Evolutionary conservation across 1,140 invertebrate species (phyloP).

Genomic region (Aphis craccivora): DNA sequence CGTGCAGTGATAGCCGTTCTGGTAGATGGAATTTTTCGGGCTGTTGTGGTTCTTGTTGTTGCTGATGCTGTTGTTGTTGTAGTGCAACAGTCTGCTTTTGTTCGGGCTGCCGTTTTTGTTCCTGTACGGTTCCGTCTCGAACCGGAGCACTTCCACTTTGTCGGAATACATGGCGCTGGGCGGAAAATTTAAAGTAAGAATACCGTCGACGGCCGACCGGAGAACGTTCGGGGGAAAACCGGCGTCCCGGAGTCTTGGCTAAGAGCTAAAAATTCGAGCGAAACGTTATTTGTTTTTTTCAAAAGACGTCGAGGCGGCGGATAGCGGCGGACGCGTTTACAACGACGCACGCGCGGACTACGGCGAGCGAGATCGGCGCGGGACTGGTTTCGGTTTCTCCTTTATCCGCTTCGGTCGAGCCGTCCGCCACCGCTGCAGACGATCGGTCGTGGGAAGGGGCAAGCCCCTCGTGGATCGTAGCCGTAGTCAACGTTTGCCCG

Average conservation of each 20-base stretch:
- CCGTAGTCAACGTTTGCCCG: background rate
- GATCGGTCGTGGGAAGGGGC: background rate
- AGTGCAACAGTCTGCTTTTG: background rate
- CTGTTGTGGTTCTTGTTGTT: slow-evolving; percentile 35
- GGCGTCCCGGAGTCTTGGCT: background rate
- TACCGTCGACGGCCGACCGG: background rate
- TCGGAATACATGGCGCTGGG: slow-evolving; percentile 30
- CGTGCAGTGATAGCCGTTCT: slow-evolving; percentile 48
- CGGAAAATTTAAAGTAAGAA: background rate
- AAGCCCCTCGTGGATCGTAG: background rate
- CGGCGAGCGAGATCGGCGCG: background rate
- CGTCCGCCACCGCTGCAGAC: background rate
- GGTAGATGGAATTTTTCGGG: background rate
- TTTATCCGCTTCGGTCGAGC: too few relatives aligned
- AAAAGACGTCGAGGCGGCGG: background rate
- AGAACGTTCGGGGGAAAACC: background rate
- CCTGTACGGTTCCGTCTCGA: slow-evolving; percentile 50
- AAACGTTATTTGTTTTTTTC: background rate
- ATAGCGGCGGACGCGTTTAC: background rate
- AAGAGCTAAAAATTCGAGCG: background rate
- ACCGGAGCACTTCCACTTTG: slow-evolving; percentile 51
- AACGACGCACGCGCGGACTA: background rate
- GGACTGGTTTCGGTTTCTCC: slow-evolving; percentile 31
- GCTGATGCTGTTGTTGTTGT: slow-evolving; percentile 38
- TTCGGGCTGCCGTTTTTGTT: slow-evolving; percentile 15